Evolutionary conservation across 1,140 invertebrate genomes (phyloP), one percentile per base, ranked within the genome.

Genomic region (Megathymus violae): DNA sequence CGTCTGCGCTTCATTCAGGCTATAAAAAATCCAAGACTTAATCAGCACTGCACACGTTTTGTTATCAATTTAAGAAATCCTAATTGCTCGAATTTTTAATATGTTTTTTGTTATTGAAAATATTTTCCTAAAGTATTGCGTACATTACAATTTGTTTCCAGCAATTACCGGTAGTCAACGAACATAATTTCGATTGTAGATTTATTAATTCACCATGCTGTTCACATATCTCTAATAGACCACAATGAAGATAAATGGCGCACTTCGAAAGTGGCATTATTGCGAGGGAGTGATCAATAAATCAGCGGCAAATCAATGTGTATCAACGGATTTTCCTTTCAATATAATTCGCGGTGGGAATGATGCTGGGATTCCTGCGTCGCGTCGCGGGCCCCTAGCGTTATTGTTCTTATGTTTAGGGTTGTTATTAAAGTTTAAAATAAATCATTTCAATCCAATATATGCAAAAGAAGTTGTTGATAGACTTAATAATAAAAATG

Each of bases 171-270:
- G 27, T n/a, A 4, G 7, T 14, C 16, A 13, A n/a, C 16, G 43
- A 58, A 59, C 27, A 7, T 59, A n/a, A n/a, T 46, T 59, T 59
- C 41, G 56, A 59, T 59, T 44, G 34, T 27, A 25, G 38, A 59
- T 59, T 59, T 27, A 59, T 47, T 59, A 47, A 59, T 59, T 47
- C 43, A n/a, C n/a, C n/a, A n/a, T n/a, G n/a, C n/a, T n/a, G n/a
- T n/a, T n/a, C n/a, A n/a, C n/a, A n/a, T n/a, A 59, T 15, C 25
- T 27, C 27, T 59, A 34, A 59, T 59, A 47, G 43, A 44, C 7
- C 52, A 59, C 71, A 65, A 74, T 74, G 68, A 62, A 71, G 62
- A 74, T 63, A 61, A 61, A 74, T 74, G 54, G 58, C 13, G 34
- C 44, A 51, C 3, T 16, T 27, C 22, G 41, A 58, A 34, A 46